phyloP scores from a whole-genome alignment of 2,888 invertebrate genomes.

The Chrysolina oricalcia region DNA sequence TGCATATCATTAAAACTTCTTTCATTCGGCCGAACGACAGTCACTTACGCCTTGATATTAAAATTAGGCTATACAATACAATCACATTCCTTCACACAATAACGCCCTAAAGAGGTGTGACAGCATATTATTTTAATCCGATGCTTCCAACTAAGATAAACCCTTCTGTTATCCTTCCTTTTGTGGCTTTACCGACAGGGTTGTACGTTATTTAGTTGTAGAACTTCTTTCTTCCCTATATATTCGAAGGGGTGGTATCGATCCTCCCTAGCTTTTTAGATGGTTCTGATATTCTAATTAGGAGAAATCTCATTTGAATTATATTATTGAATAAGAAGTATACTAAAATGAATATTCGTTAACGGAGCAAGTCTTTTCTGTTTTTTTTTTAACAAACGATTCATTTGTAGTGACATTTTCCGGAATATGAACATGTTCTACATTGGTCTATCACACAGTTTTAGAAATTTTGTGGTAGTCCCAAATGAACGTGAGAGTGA shows the following conservation, averaged over 20 bases:
- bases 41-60: conserved; percentile 16
- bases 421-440: too few species aligned
- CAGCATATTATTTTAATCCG: conserved; percentile 24
- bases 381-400: too few species aligned
- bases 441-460: too few species aligned
- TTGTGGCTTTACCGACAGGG: conserved; percentile 26
- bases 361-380: too few species aligned
- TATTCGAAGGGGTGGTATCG: conserved; percentile 39
- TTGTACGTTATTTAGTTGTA: conserved; percentile 41
- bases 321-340: background rate
- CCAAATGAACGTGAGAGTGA: too few species aligned
- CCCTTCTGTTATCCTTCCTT: conserved; percentile 16
- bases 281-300: conserved; percentile 42
- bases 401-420: too few species aligned
- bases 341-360: too few species aligned
- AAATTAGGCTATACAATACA: conserved; percentile 9
- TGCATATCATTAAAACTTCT: background rate
- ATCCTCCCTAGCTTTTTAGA: conserved; percentile 38
- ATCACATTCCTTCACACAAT: conserved; percentile 18
- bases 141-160: conserved; percentile 9
- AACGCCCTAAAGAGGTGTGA: conserved; percentile 23
- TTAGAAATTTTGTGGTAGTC: too few species aligned
- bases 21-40: background rate
- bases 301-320: conserved; percentile 38
- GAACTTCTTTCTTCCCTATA: conserved; percentile 26